Conservation (phyloP, 1,140 invertebrate species). For the Drosophila insularis region DNA sequence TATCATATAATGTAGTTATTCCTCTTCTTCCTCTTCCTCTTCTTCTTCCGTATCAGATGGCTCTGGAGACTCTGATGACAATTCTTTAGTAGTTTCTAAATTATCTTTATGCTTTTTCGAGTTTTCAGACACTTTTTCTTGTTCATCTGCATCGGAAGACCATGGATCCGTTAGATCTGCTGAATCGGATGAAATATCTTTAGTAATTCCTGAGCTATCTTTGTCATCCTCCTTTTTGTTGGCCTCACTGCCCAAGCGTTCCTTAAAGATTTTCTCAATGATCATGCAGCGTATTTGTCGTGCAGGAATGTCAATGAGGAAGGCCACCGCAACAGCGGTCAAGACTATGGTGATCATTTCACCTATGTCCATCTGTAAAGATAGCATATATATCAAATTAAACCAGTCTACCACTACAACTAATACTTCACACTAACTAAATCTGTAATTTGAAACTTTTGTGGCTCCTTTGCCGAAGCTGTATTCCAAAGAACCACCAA, state of each 20-base stretch:
- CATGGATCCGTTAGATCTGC: not conserved
- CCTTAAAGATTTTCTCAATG: conserved; percentile 52
- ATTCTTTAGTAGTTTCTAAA: not conserved
- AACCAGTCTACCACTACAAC: not conserved
- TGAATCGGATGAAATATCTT: not conserved
- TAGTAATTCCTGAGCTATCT: not conserved
- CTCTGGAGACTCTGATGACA: not conserved
- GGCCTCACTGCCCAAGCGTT: conserved; percentile 16
- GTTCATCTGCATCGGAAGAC: not conserved
- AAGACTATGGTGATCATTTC: conserved; percentile 48
- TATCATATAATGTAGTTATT: not conserved
- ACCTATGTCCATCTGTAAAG: conserved; percentile 42
- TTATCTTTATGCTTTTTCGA: not conserved
- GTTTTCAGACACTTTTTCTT: not conserved
- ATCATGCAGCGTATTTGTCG: conserved; percentile 84
- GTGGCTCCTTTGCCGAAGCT: conserved; percentile 51
- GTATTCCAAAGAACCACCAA: conserved; percentile 62
- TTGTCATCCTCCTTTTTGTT: not conserved
- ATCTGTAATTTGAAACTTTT: conserved; percentile 52
- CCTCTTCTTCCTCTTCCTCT: not conserved
- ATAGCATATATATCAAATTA: not conserved
- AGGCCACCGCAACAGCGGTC: conserved; percentile 82
- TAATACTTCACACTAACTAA: conserved; percentile 43
- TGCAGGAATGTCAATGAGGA: conserved; percentile 84
- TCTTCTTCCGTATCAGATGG: not conserved